Conservation (phyloP, 2,113 vertebrate genomes). For the Tricholaema leucomelas region DNA sequence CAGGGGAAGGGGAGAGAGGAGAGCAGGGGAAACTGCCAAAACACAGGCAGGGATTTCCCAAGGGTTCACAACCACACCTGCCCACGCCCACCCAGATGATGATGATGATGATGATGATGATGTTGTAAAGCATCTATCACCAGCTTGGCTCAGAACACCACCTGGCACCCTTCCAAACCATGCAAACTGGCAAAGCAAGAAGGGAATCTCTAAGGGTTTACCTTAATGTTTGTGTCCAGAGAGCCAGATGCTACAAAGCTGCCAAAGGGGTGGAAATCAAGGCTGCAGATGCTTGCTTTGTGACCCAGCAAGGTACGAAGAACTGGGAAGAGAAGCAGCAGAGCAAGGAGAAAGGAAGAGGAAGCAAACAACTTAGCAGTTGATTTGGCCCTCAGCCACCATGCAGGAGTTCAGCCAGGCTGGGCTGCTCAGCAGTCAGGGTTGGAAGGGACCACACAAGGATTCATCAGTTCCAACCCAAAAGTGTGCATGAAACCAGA, state of each 20-base stretch:
- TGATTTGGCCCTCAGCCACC: not conserved
- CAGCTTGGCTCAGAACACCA: not conserved
- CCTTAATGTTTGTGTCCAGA: slow-evolving; percentile 96
- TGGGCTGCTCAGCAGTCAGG: too few species aligned
- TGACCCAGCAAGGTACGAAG: slow-evolving; percentile 90
- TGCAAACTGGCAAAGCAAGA: not conserved
- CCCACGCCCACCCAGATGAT: not conserved
- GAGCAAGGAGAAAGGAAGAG: not conserved
- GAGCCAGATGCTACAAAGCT: slow-evolving; percentile 92
- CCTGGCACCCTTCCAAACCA: not conserved
- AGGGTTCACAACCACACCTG: not conserved
- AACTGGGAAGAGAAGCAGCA: slow-evolving; percentile 72
- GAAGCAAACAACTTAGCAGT: not conserved
- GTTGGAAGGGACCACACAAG: too few species aligned
- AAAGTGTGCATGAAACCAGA: not conserved
- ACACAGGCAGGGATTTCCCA: fast-evolving
- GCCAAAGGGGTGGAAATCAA: slow-evolving; percentile 92
- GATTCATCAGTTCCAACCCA: too few species aligned
- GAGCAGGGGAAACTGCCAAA: too few species aligned
- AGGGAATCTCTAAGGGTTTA: slow-evolving; percentile 33
- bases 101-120: not conserved
- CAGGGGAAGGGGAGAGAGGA: too few species aligned
- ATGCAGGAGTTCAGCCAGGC: not conserved
- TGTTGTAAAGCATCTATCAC: not conserved
- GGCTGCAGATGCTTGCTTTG: slow-evolving; percentile 92